These are phyloP conservation scores for Nestor notabilis DNA, from an alignment of 2,113 vertebrate species.

Conservation along the genomic window DNA sequence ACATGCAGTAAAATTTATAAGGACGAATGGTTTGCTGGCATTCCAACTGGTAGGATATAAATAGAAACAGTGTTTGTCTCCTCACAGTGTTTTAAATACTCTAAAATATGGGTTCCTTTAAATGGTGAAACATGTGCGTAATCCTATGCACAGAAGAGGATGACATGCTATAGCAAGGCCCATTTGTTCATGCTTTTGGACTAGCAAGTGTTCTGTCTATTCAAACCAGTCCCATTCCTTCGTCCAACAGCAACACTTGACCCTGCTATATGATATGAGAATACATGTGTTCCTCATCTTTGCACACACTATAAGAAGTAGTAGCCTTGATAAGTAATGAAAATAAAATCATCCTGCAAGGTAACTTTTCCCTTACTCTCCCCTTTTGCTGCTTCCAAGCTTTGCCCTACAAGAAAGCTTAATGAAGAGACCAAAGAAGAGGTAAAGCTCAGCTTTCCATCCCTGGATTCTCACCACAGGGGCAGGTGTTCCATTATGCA, in stretches of 20 bases:
- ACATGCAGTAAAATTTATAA: background rate
- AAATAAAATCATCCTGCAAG: background rate
- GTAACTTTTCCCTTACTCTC: background rate
- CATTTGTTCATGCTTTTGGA: background rate
- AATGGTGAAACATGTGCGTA: background rate
- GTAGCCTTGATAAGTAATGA: background rate
- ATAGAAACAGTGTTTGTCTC: background rate
- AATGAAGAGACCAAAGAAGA: background rate
- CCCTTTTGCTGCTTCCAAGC: background rate
- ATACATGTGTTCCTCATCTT: background rate
- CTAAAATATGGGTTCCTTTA: background rate
- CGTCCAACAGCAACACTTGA: background rate
- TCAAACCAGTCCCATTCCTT: background rate
- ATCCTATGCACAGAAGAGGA: background rate
- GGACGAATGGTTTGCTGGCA: background rate
- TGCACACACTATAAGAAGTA: background rate
- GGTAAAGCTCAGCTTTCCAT: background rate
- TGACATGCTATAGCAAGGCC: background rate
- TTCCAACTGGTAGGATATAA: background rate
- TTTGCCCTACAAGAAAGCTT: background rate
- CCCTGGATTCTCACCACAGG: background rate
- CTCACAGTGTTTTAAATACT: background rate
- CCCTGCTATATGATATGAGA: background rate
- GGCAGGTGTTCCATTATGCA: slow-evolving; percentile 54
- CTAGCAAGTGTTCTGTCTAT: background rate